Evolutionary conservation across 2,888 invertebrate genomes (phyloP).

Genomic region (Zelleria hepariella): DNA sequence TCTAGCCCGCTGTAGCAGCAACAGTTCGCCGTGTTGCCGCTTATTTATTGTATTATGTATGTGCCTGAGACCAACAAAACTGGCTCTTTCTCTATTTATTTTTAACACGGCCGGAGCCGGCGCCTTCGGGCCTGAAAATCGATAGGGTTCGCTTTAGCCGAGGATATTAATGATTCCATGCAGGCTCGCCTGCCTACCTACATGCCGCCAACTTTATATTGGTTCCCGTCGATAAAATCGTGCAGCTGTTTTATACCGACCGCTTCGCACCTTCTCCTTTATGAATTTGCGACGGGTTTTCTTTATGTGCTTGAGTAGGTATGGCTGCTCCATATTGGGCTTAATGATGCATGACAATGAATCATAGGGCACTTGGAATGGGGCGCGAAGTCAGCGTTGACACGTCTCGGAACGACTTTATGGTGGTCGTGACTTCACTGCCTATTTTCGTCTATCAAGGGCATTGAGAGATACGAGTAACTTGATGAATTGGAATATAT

Average conservation of each 20-base stretch:
- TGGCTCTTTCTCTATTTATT: not conserved
- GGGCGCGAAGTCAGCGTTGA: not conserved
- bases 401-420: not conserved
- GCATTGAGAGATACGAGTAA: not conserved
- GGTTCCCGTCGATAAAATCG: not conserved
- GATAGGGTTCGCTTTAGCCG: slow-evolving; percentile 23
- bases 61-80: not conserved
- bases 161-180: slow-evolving; percentile 11
- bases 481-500: too few species aligned
- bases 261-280: not conserved
- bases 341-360: not conserved
- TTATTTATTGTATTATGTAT: slow-evolving; percentile 3
- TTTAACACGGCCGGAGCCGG: slow-evolving; percentile 6
- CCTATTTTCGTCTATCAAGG: not conserved
- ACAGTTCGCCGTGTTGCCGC: not conserved
- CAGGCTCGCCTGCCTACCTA: slow-evolving; percentile 4
- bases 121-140: slow-evolving; percentile 28
- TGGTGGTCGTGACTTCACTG: not conserved
- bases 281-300: not conserved
- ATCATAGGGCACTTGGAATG: not conserved
- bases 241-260: not conserved
- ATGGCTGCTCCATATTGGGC: not conserved
- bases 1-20: too few species aligned
- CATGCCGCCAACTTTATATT: not conserved
- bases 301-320: not conserved